Evolutionary conservation across 2,113 vertebrate species (phyloP), one percentile per base, ranked within the genome.

Genomic region (Trogon melanurus): DNA sequence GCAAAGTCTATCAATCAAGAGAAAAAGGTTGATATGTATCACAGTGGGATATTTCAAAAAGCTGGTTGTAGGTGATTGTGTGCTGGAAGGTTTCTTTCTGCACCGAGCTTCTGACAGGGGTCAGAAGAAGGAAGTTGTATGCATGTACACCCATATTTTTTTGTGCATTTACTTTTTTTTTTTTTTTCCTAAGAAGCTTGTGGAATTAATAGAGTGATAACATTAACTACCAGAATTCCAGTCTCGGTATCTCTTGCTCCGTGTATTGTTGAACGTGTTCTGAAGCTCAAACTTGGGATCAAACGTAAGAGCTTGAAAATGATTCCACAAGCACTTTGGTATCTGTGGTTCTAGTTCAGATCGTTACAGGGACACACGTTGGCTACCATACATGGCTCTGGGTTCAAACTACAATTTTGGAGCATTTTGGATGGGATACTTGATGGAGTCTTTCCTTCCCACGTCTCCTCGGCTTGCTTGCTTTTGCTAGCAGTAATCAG

Each of bases 1-100:
- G 92, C 69, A 91, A 85, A 30, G 15, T 89, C 96, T 96, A 97
- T 94, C 87, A 93, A 94, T 88, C 93, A 91, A 58, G 88, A 91
- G 85, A 72, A 91, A 96, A 96, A 96, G 75, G 95, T 80, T 92
- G 91, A 96, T 93, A 89, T 41, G 73, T 90, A 64, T 85, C 78
- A 62, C 89, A 84, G 27, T 66, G 64, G 92, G 83, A 84, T 91
- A 93, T 76, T 96, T 95, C 32, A 94, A 89, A 94, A 91, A 79
- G 60, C 47, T 61, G 79, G 73, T 91, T 96, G 88, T 85, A 93
- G 96, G 71, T n/a, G 10, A 69, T 44, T 87, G 66, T 88, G 73
- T 70, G 38, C 65, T 94, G 20, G 57, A 86, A 95, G 56, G 36
- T 54, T 84, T 95, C 65, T 67, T 82, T 92, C 70, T 73, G 54